phyloP scores from a whole-genome alignment of 2,113 vertebrate genomes.

The Nothocercus nigrocapillus region DNA sequence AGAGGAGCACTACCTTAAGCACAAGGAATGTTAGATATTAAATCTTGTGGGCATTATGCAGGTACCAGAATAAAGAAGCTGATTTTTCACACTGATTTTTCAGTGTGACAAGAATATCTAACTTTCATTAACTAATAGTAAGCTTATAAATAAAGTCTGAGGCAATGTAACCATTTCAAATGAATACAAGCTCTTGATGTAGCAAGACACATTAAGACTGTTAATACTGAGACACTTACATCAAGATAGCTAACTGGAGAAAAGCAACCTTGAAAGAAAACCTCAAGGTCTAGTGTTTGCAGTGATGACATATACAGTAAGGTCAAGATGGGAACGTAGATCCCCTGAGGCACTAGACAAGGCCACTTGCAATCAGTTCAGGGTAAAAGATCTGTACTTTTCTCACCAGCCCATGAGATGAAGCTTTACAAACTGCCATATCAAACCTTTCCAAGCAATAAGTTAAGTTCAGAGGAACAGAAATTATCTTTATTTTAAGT shows the following conservation, averaged over 20 bases:
- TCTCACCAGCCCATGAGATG: not conserved
- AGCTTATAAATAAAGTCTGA: not conserved
- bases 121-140: not conserved
- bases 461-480: not conserved
- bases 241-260: not conserved
- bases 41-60: not conserved
- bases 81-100: slow-evolving; percentile 16
- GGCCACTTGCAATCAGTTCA: not conserved
- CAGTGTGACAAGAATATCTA: slow-evolving; percentile 9
- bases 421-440: not conserved
- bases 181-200: not conserved
- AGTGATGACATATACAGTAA: not conserved
- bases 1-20: not conserved
- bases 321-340: not conserved
- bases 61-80: not conserved
- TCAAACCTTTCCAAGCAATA: slow-evolving; percentile 15
- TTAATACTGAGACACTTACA: not conserved
- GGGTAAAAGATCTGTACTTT: not conserved
- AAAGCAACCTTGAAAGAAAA: not conserved
- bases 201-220: not conserved
- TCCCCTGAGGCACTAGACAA: not conserved
- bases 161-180: not conserved
- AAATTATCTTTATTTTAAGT: not conserved
- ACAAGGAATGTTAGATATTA: not conserved
- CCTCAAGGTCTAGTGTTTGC: not conserved